Conservation (phyloP, 92 coral and sea anemone genomes). For the Meandrina meandrites region DNA sequence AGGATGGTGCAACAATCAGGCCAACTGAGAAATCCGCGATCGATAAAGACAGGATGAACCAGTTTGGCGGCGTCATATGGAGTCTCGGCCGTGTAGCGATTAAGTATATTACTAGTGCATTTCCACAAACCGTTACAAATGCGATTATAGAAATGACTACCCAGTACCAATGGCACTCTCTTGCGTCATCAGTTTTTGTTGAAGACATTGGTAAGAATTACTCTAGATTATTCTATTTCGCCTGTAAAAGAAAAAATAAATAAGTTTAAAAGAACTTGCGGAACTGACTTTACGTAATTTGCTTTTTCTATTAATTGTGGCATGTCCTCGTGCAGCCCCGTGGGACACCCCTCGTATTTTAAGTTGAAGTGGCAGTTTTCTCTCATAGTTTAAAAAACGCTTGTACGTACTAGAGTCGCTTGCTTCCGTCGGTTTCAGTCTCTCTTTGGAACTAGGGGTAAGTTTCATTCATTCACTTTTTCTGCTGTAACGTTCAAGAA, state of each 20-base stretch:
- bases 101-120: slow-evolving; percentile 27
- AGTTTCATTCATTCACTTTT: too few relatives aligned
- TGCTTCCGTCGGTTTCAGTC: too few relatives aligned
- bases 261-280: too few relatives aligned
- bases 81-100: slow-evolving; percentile 16
- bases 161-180: slow-evolving; percentile 4
- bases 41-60: slow-evolving; percentile 39
- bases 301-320: too few relatives aligned
- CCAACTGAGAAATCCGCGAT: slow-evolving; percentile 36
- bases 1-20: slow-evolving; percentile 30
- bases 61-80: slow-evolving; percentile 13
- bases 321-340: too few relatives aligned
- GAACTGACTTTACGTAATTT: too few relatives aligned
- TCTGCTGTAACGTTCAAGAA: too few relatives aligned
- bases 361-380: too few relatives aligned
- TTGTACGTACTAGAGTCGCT: too few relatives aligned
- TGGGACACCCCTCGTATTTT: too few relatives aligned
- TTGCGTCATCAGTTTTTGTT: neutral
- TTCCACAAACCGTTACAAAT: slow-evolving; percentile 16
- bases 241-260: neutral
- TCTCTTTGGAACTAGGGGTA: too few relatives aligned
- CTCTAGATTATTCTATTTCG: neutral
- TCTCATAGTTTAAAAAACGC: too few relatives aligned
- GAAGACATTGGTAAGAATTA: neutral
- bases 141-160: neutral